Conservation (phyloP, 2,888 invertebrate species). For the Agrochola lota region DNA sequence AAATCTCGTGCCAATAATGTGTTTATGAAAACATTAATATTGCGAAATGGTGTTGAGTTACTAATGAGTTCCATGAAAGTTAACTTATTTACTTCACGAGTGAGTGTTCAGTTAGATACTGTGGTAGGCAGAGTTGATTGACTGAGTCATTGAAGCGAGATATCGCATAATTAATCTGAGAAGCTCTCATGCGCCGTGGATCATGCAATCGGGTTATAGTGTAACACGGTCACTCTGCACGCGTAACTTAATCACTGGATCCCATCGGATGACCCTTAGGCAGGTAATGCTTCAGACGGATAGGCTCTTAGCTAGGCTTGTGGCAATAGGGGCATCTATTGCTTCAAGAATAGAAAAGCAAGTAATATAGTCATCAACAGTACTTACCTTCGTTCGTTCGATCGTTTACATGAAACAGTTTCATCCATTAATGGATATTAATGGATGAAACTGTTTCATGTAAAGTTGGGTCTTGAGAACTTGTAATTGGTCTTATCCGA, state of each 20-base stretch:
- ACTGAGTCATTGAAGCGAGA: constrained; percentile 26
- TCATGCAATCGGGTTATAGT: constrained; percentile 28
- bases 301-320: constrained; percentile 16
- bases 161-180: constrained; percentile 50
- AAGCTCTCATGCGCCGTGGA: constrained; percentile 38
- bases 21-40: constrained; percentile 32
- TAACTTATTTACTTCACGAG: background rate
- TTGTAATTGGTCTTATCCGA: background rate
- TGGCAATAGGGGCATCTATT: background rate
- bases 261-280: constrained; percentile 5
- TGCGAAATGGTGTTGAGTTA: constrained; percentile 18
- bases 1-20: constrained; percentile 19
- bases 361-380: background rate
- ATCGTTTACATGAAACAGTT: too few relatives aligned
- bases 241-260: constrained; percentile 34
- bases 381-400: too few relatives aligned
- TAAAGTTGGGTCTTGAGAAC: background rate
- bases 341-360: constrained; percentile 1
- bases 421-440: background rate
- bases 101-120: background rate
- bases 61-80: constrained; percentile 4
- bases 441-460: background rate
- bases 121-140: constrained; percentile 30
- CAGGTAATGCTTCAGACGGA: constrained; percentile 26
- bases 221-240: constrained; percentile 23